These are phyloP conservation scores for Menidia menidia DNA, from an alignment of 2,797 vertebrate genomes.

Conservation along the genomic window DNA sequence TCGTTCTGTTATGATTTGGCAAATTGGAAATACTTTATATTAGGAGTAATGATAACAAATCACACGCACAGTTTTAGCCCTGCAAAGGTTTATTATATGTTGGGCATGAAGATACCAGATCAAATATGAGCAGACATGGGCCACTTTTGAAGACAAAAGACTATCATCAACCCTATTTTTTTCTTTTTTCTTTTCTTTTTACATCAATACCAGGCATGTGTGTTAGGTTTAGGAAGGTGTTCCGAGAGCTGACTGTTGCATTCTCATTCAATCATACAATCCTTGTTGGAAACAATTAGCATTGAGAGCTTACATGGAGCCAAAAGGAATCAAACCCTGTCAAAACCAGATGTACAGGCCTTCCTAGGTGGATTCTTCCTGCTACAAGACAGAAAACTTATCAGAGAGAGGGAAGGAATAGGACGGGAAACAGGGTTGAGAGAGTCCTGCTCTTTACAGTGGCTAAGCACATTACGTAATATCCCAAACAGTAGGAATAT, in stretches of 20 bases:
- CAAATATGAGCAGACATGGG: constrained; percentile 1
- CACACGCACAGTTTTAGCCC: constrained; percentile 28
- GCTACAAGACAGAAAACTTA: not conserved
- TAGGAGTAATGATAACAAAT: not conserved
- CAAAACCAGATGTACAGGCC: too few relatives aligned
- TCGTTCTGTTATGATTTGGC: constrained; percentile 13
- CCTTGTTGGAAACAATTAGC: too few relatives aligned
- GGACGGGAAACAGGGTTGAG: not conserved
- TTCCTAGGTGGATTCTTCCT: too few relatives aligned
- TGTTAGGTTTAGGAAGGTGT: too few relatives aligned
- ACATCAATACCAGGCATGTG: too few relatives aligned
- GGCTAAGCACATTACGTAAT: constrained; percentile 53
- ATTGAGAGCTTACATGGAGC: too few relatives aligned
- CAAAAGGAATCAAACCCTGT: too few relatives aligned
- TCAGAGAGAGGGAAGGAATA: not conserved
- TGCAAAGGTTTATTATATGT: not conserved
- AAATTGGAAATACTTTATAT: not conserved
- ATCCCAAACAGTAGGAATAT: constrained; percentile 15
- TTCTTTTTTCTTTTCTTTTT: too few relatives aligned
- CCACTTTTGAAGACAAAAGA: too few relatives aligned
- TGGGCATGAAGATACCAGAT: not conserved
- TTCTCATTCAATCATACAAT: too few relatives aligned
- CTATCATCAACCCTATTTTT: too few relatives aligned
- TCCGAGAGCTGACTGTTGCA: too few relatives aligned
- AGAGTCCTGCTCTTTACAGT: constrained; percentile 10